Evolutionary conservation across 2,888 invertebrate species (phyloP).

Genomic region (Amphiduros pacificus): DNA sequence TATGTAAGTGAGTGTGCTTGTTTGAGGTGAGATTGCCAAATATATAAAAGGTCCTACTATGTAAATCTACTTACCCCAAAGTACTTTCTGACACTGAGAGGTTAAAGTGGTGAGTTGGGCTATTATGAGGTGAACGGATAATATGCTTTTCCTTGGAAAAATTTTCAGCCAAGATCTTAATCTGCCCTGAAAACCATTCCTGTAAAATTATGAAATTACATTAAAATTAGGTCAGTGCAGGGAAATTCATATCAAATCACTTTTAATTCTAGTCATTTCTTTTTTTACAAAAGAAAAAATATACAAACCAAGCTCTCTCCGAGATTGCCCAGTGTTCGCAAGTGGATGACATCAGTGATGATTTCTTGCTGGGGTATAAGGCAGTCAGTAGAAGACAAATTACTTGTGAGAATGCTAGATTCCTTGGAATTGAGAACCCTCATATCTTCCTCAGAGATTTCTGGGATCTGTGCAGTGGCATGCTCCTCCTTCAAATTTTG

Average conservation of each 20-base stretch:
- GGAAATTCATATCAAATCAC: no score
- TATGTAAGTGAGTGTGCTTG: not conserved
- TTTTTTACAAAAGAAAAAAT: no score
- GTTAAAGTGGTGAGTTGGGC: not conserved
- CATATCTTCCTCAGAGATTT: slow-evolving; percentile 79
- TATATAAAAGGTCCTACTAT: not conserved
- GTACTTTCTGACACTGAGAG: slow-evolving; percentile 28
- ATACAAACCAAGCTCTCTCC: slow-evolving; percentile 82
- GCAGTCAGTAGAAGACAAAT: slow-evolving; percentile 76
- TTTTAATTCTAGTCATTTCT: no score
- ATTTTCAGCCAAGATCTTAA: slow-evolving; percentile 65
- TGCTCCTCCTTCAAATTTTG: slow-evolving; percentile 53
- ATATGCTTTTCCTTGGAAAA: slow-evolving; percentile 13
- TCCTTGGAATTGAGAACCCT: slow-evolving; percentile 81
- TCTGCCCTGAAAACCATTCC: slow-evolving; percentile 79
- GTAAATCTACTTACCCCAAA: slow-evolving; percentile 21
- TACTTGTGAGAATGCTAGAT: slow-evolving; percentile 89
- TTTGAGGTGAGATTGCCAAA: not conserved
- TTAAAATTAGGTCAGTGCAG: no score
- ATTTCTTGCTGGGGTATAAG: slow-evolving; percentile 84
- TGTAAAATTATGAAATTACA: slow-evolving; percentile 58
- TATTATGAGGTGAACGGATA: not conserved
- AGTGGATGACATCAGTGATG: slow-evolving; percentile 78
- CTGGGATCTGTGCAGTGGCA: slow-evolving; percentile 53
- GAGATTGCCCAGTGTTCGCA: slow-evolving; percentile 83